Evolutionary conservation across 2,888 invertebrate species (phyloP).

Genomic region (Nomada fabriciana): DNA sequence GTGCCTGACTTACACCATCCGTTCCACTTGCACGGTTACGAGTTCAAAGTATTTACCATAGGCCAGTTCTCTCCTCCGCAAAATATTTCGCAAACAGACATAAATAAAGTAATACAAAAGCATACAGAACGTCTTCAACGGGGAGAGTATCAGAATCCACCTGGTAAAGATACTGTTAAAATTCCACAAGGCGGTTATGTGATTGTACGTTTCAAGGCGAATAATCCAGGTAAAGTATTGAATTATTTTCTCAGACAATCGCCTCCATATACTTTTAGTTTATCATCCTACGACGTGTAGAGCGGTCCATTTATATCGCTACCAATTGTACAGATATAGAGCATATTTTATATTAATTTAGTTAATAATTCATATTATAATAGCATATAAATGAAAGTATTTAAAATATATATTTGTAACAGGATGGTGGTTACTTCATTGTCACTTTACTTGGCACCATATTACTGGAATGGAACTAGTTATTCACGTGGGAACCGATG

Average conservation of each 20-base stretch:
- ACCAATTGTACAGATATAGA: no score
- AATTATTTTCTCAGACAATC: not conserved
- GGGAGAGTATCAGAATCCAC: conserved; percentile 80
- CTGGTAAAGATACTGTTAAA: conserved; percentile 84
- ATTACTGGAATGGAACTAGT: conserved; percentile 76
- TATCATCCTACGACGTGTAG: no score
- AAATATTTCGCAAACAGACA: conserved; percentile 51
- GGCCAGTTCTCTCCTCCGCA: conserved; percentile 63
- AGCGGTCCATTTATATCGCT: no score
- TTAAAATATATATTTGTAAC: conserved; percentile 16
- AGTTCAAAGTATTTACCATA: conserved; percentile 81
- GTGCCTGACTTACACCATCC: conserved; percentile 77
- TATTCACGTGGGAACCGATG: conserved; percentile 68
- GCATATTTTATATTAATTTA: no score
- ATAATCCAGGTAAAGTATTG: conserved; percentile 83
- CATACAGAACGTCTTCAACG: conserved; percentile 80
- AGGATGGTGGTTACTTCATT: conserved; percentile 80
- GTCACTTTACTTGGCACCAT: conserved; percentile 77
- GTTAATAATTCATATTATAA: not conserved
- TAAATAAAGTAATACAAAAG: conserved; percentile 67
- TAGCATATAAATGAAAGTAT: not conserved
- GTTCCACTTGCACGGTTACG: conserved; percentile 84
- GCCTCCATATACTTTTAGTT: not conserved
- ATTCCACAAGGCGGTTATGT: conserved; percentile 85
- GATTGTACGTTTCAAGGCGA: conserved; percentile 84